phyloP scores from a whole-genome alignment of 2,797 vertebrate genomes.

The Oreonectes daqikongensis region DNA sequence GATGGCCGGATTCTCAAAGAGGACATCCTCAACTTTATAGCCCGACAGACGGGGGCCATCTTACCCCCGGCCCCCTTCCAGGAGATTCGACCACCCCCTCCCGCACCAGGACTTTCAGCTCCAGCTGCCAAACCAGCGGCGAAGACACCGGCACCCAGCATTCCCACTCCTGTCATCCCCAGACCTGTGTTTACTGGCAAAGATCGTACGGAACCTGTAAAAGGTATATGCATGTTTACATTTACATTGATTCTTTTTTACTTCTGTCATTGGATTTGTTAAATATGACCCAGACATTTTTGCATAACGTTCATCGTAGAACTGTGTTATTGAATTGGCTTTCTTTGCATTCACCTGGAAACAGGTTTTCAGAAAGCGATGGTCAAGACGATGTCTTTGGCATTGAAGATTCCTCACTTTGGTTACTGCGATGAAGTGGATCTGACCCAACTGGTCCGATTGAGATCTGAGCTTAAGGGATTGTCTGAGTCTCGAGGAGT shows the following conservation, averaged over 20 bases:
- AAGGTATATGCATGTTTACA: slow-evolving; percentile 74
- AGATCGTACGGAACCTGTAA: slow-evolving; percentile 87
- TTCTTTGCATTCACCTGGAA: slow-evolving; percentile 11
- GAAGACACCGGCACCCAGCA: slow-evolving; percentile 25
- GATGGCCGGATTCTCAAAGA: slow-evolving; percentile 96
- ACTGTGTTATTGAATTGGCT: too few relatives aligned
- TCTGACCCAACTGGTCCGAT: slow-evolving; percentile 81
- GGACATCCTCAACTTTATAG: slow-evolving; percentile 93
- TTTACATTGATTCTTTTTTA: too few relatives aligned
- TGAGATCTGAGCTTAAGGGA: slow-evolving; percentile 83
- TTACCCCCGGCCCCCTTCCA: slow-evolving; percentile 86
- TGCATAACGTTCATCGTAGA: neutral
- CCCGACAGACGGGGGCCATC: slow-evolving; percentile 94
- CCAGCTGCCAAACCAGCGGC: slow-evolving; percentile 62
- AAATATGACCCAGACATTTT: neutral
- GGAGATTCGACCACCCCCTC: slow-evolving; percentile 79
- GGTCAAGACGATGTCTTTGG: slow-evolving; percentile 92
- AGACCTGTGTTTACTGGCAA: slow-evolving; percentile 83
- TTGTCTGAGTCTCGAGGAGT: slow-evolving; percentile 78
- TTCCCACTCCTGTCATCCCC: slow-evolving; percentile 64
- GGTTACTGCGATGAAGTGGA: slow-evolving; percentile 94
- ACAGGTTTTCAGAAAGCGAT: slow-evolving; percentile 94
- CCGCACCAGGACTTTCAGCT: slow-evolving; percentile 36
- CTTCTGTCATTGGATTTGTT: neutral
- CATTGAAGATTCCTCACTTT: slow-evolving; percentile 94